Evolutionary conservation across 1,140 invertebrate genomes (phyloP).

Genomic region (Pollicipes pollicipes): DNA sequence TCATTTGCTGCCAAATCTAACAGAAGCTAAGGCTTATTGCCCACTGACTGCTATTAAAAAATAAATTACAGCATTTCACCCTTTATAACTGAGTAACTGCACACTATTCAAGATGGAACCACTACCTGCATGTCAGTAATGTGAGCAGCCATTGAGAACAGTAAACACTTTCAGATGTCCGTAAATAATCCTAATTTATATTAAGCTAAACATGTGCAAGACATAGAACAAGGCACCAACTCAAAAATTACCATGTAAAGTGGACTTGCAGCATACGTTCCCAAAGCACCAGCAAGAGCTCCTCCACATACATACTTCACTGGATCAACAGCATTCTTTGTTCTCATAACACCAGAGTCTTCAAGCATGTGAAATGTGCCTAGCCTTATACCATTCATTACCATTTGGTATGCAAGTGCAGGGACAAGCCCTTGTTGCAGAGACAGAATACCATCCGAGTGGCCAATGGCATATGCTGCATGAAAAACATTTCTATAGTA

Average conservation of each 20-base stretch:
- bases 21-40: no score
- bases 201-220: no score
- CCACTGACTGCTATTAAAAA: no score
- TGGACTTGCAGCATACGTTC: conserved; percentile 56
- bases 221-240: no score
- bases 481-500: conserved; percentile 48
- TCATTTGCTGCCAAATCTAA: no score
- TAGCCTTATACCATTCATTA: conserved; percentile 49
- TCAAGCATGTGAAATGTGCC: conserved; percentile 55
- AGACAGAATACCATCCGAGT: conserved; percentile 44
- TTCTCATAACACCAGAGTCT: conserved; percentile 47
- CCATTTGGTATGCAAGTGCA: conserved; percentile 51
- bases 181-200: no score
- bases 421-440: conserved; percentile 79
- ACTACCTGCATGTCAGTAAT: no score
- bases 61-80: no score
- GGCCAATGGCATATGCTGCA: conserved; percentile 42
- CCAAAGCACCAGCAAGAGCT: conserved; percentile 49
- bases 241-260: conserved; percentile 57
- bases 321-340: conserved; percentile 46
- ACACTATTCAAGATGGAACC: no score
- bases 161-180: no score
- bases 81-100: no score
- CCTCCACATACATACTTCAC: conserved; percentile 46
- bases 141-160: no score